Evolutionary conservation across 2,797 vertebrate genomes (phyloP).

Genomic region (Dryobates pubescens): DNA sequence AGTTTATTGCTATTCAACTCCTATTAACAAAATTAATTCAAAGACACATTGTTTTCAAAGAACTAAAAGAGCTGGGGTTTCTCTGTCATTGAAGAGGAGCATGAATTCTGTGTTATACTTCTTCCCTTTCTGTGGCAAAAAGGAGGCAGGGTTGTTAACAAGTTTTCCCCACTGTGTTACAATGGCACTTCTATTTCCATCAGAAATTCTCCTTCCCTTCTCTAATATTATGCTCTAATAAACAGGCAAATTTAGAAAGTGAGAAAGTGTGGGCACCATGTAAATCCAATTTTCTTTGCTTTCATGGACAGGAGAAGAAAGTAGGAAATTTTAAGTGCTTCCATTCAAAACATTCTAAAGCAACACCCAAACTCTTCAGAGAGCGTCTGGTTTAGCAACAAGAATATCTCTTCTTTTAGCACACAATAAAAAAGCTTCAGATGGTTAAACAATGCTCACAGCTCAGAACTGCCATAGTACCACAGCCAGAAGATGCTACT

Average conservation of each 20-base stretch:
- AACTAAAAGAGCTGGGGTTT: neutral
- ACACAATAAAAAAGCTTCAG: neutral
- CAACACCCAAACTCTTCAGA: neutral
- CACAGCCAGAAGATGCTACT: neutral
- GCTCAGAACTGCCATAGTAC: neutral
- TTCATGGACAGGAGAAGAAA: neutral
- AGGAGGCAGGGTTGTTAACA: neutral
- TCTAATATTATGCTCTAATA: neutral
- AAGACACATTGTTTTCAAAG: neutral
- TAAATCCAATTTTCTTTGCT: neutral
- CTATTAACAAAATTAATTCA: neutral
- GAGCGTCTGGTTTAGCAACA: neutral
- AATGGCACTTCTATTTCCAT: neutral
- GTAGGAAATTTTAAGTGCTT: neutral
- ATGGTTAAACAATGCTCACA: fast-evolving
- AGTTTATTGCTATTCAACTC: neutral
- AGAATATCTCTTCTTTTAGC: neutral
- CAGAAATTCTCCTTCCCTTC: neutral
- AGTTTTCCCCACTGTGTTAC: neutral
- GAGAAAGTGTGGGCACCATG: neutral
- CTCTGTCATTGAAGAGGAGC: neutral
- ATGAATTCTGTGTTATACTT: neutral
- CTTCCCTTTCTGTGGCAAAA: neutral
- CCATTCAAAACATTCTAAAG: neutral
- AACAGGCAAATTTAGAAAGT: neutral